A percentile compares a stretch with the other conserved stretches of the same genome.
These are phyloP conservation scores for Cephus pygmeus DNA, from an alignment of 2,888 invertebrate genomes.

Conservation along the genomic window DNA sequence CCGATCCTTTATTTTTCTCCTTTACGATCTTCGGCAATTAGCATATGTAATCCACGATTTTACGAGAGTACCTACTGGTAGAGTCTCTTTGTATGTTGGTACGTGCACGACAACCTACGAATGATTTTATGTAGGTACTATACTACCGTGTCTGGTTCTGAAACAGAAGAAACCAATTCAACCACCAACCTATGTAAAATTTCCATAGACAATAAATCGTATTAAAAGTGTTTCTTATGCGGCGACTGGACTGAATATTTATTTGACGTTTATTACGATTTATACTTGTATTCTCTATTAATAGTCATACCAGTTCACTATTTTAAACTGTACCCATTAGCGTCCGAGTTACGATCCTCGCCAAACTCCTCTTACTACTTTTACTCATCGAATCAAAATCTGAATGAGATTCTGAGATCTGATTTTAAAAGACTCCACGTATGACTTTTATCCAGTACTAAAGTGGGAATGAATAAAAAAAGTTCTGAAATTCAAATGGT, in stretches of 20 bases:
- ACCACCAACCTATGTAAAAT: background rate
- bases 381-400: background rate
- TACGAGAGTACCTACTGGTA: constrained; percentile 5
- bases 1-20: background rate
- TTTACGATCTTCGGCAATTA: constrained; percentile 15
- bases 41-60: constrained; percentile 21
- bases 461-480: background rate
- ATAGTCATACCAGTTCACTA: background rate
- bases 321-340: background rate
- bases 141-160: background rate
- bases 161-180: background rate
- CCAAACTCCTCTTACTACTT: background rate
- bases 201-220: background rate
- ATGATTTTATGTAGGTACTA: background rate
- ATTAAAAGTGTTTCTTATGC: background rate
- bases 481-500: background rate
- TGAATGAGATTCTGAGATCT: background rate
- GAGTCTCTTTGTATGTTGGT: background rate
- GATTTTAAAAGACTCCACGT: background rate
- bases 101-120: background rate
- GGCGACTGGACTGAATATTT: background rate
- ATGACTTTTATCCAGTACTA: too few species aligned
- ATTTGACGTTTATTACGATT: background rate
- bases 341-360: background rate
- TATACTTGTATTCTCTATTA: background rate